A percentile compares a stretch with the other conserved stretches of the same genome.
Evolutionary conservation across 2,888 invertebrate genomes (phyloP).

Genomic region (Drosophila nigricruria): DNA sequence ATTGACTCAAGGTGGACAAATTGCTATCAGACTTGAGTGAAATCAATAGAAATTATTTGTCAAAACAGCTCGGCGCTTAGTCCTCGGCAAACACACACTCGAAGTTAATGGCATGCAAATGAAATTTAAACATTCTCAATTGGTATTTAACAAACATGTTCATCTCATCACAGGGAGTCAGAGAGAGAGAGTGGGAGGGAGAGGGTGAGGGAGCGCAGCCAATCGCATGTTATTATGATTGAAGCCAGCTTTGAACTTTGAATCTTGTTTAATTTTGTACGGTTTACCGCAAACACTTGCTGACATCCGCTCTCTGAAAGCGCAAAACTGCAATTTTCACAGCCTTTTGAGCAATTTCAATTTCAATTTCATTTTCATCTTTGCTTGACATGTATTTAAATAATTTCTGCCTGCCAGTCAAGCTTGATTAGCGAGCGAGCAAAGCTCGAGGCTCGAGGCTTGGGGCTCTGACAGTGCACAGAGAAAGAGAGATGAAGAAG

Average conservation of each 20-base stretch:
- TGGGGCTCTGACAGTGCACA: neutral
- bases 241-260: neutral
- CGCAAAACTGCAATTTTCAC: constrained; percentile 2
- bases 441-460: neutral
- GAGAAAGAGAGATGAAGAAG: too few relatives aligned
- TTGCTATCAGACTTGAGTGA: constrained; percentile 30
- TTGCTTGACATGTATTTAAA: constrained; percentile 2
- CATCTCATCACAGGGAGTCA: too few relatives aligned
- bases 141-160: constrained; percentile 17
- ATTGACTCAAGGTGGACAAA: constrained; percentile 33
- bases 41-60: constrained; percentile 38
- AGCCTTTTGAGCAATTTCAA: constrained; percentile 5
- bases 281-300: constrained; percentile 5
- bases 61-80: constrained; percentile 8
- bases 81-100: constrained; percentile 5
- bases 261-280: neutral
- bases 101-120: constrained; percentile 36
- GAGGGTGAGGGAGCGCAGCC: neutral
- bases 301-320: neutral
- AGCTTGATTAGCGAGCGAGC: constrained; percentile 3
- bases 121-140: constrained; percentile 20
- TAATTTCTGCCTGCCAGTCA: constrained; percentile 1
- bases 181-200: neutral
- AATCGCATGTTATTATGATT: neutral
- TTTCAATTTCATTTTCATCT: neutral